Evolutionary conservation across 2,113 vertebrate genomes (phyloP).

Genomic region (Mesoclemmys tuberculata): DNA sequence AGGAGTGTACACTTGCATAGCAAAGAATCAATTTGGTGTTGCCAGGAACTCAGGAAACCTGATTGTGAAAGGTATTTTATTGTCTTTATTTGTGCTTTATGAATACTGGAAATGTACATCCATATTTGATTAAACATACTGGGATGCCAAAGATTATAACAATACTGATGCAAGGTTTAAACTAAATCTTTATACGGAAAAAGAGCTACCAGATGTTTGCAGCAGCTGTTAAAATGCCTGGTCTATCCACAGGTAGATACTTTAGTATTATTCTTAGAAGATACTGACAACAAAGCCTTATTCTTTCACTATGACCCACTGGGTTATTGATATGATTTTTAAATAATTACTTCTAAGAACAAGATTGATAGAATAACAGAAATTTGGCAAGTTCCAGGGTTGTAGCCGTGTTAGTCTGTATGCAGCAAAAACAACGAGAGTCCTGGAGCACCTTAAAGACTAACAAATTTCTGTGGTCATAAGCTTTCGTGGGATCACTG

Average conservation of each 20-base stretch:
- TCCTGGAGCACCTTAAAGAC: too few relatives aligned
- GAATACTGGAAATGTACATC: not conserved
- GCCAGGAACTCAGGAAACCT: slow-evolving; percentile 84
- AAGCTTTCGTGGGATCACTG: too few relatives aligned
- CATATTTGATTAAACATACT: not conserved
- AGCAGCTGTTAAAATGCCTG: not conserved
- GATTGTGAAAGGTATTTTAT: slow-evolving; percentile 86
- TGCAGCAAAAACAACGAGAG: too few relatives aligned
- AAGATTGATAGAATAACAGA: not conserved
- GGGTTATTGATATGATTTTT: not conserved
- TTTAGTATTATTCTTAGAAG: not conserved
- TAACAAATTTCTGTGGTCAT: too few relatives aligned
- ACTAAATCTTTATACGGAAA: not conserved
- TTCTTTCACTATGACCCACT: not conserved
- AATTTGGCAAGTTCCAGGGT: too few relatives aligned
- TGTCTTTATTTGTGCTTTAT: not conserved
- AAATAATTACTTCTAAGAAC: not conserved
- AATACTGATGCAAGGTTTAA: not conserved
- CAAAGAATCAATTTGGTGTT: slow-evolving; percentile 85
- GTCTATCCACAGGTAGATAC: not conserved
- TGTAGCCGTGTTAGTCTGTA: too few relatives aligned
- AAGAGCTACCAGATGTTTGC: not conserved
- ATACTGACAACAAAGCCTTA: not conserved
- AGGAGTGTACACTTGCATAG: slow-evolving; percentile 84
- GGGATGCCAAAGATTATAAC: not conserved